Evolutionary conservation across 2,113 vertebrate genomes (phyloP).

Genomic region (Eulacestoma nigropectus): DNA sequence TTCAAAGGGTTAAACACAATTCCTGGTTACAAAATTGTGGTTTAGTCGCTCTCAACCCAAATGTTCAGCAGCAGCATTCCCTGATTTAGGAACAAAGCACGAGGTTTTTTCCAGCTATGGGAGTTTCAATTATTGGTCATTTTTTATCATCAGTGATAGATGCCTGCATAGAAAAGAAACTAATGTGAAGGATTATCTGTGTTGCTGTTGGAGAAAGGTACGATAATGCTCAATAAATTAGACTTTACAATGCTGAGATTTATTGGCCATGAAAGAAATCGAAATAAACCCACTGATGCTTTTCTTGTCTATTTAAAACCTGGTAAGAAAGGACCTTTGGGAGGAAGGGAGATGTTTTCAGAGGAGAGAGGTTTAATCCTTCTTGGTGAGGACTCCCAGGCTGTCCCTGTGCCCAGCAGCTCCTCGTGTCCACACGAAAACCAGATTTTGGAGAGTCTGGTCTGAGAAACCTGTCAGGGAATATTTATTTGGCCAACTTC

Average conservation of each 20-base stretch:
- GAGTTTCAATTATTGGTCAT: conserved; percentile 3
- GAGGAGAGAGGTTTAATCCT: neutral
- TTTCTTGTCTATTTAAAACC: neutral
- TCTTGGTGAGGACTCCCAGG: neutral
- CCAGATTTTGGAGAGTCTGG: neutral
- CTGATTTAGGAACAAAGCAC: neutral
- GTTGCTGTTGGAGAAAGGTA: conserved; percentile 5
- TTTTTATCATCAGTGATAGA: conserved; percentile 26
- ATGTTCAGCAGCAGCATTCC: neutral
- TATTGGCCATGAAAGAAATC: conserved; percentile 17
- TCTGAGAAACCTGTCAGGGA: neutral
- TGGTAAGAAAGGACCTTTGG: neutral
- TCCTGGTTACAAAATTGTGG: neutral
- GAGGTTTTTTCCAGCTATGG: neutral
- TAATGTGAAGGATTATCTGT: conserved; percentile 4
- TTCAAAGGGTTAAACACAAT: neutral
- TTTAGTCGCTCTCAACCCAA: neutral
- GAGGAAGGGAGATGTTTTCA: neutral
- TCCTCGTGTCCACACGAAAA: neutral
- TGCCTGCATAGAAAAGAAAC: neutral
- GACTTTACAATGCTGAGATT: neutral
- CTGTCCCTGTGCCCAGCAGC: neutral
- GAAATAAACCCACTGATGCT: neutral
- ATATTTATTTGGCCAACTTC: neutral
- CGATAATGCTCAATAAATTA: conserved; percentile 38